Conservation (phyloP, 2,888 invertebrate species). For the Cheilosia vernalis region DNA sequence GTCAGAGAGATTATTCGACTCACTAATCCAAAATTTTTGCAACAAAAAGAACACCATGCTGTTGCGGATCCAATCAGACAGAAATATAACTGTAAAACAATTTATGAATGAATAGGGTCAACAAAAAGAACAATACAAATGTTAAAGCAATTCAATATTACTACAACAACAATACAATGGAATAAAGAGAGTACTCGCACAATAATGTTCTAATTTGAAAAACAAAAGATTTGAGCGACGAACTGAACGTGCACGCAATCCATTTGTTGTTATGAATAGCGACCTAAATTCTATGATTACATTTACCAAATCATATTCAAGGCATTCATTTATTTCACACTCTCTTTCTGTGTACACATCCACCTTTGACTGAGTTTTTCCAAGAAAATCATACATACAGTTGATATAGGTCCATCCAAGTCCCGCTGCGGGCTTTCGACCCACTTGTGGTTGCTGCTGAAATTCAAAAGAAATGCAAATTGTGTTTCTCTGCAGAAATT, state of each 20-base stretch:
- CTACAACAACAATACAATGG: background rate
- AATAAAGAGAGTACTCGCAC: background rate
- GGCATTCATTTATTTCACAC: conserved; percentile 15
- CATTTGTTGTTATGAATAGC: conserved; percentile 26
- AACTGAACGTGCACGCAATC: conserved; percentile 49
- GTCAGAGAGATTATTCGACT: conserved; percentile 25
- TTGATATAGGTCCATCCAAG: conserved; percentile 7
- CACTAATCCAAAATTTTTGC: background rate
- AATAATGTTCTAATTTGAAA: conserved; percentile 9
- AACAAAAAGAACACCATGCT: conserved; percentile 1
- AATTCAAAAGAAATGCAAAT: conserved; percentile 40
- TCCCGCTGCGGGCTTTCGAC: conserved; percentile 36
- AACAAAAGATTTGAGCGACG: conserved; percentile 60
- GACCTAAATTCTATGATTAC: conserved; percentile 53
- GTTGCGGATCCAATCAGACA: conserved; percentile 1
- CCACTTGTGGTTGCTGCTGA: conserved; percentile 28
- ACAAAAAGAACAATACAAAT: conserved; percentile 38
- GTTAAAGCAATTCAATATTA: conserved; percentile 13
- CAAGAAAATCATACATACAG: background rate
- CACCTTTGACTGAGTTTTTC: background rate
- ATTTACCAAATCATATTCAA: conserved; percentile 15
- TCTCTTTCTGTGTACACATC: conserved; percentile 10
- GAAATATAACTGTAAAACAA: conserved; percentile 21
- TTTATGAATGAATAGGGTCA: conserved; percentile 26
- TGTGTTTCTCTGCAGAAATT: conserved; percentile 35